Conservation (phyloP, 2,888 invertebrate genomes). For the Conops quadrifasciatus region DNA sequence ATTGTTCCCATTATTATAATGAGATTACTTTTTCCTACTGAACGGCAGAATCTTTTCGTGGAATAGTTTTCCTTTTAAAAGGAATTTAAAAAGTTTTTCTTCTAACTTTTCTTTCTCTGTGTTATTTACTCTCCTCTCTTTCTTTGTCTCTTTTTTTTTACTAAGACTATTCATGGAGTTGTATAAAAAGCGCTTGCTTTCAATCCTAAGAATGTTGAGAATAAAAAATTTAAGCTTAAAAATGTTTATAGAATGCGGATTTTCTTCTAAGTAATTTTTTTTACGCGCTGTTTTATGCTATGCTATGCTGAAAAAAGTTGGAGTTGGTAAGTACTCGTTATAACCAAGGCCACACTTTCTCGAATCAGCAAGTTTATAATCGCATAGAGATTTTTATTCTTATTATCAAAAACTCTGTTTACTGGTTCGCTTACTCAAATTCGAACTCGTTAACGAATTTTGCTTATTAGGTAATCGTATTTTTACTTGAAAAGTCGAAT, state of each 20-base stretch:
- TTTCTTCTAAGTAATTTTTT: constrained; percentile 4
- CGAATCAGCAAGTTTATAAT: no score
- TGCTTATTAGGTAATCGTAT: no score
- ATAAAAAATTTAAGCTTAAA: constrained; percentile 9
- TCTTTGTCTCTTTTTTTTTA: not conserved
- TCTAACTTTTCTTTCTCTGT: constrained; percentile 45
- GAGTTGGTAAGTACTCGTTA: no score
- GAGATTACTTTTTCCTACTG: constrained; percentile 62
- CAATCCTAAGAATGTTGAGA: constrained; percentile 12
- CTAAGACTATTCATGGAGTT: not conserved
- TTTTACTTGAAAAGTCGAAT: no score
- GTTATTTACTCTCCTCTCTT: constrained; percentile 21
- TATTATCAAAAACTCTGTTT: no score
- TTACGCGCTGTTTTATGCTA: not conserved
- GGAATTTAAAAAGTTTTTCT: constrained; percentile 36
- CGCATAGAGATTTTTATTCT: no score
- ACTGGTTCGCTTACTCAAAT: no score
- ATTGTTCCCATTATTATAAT: constrained; percentile 64
- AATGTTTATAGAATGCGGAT: constrained; percentile 17
- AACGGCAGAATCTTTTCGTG: constrained; percentile 50
- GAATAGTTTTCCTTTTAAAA: constrained; percentile 25
- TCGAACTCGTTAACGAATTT: no score
- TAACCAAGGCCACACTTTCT: no score
- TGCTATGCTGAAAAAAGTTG: no score
- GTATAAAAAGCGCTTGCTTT: not conserved